Base-by-base conservation (phyloP, 2,888 invertebrate genomes). In the Mimas tiliae region DNA sequence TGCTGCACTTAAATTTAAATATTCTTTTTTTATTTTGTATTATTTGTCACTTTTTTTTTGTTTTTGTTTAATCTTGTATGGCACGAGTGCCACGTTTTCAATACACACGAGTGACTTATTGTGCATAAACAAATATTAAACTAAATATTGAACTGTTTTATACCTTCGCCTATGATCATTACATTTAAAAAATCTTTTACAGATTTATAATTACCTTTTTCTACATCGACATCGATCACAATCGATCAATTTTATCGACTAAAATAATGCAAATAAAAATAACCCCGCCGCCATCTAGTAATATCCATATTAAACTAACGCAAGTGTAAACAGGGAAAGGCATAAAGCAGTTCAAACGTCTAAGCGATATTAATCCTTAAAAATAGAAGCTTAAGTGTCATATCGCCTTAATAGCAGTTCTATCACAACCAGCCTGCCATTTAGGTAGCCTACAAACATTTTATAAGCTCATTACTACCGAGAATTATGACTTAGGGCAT, bases 11-110 rank as follows among this genome's bases (percentile, higher is more conserved):
- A 92, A 76, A 84, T 78, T 87, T 88, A 91, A 89, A 27, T 88
- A 89, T 87, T 91, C 91, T 91, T 91, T 90, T 89, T 90, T 88
- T 90, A 88, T 86, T 88, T 86, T 80, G 83, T 86, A 89, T 91
- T 92, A 91, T 91, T 90, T 92, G 92, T 92, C 91, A 86, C 58
- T 86, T 81, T 90, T 92, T 91, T 91, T 86, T 75, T 73, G 86
- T 85, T 85, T 80, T 85, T 82, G 84, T 89, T 86, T 85, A 88
- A 38, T 19, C 58, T 81, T 81, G 82, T 89, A 92, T 92, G 92
- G 90, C 92, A 92, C 91, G 86, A 88, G 82, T 84, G 92, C 93
- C 93, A 90, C 27, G 19, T 64, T 63, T 64, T 50, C 16, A 51
- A 62, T 50, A 58, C 27, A 83, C 82, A 78, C 82, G 69, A 69